These are phyloP conservation scores for Antitype chi DNA, from an alignment of 2,888 invertebrate genomes.

Conservation along the genomic window DNA sequence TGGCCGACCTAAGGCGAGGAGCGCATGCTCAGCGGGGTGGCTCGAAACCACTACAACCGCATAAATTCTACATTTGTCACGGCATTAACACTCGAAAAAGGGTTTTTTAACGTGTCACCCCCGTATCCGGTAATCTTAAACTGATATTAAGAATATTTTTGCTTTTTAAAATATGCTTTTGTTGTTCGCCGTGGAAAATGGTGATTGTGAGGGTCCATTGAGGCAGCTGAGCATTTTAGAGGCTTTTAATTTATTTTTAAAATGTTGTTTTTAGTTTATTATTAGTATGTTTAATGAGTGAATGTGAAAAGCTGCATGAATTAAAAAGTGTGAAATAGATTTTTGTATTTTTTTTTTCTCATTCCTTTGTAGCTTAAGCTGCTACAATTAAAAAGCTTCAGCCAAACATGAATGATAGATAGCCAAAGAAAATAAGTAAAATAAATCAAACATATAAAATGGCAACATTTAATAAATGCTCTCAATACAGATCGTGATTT, in stretches of 20 bases:
- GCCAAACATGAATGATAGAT: slow-evolving; percentile 45
- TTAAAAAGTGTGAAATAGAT: not conserved
- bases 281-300: slow-evolving; percentile 19
- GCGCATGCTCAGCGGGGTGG: slow-evolving; percentile 82
- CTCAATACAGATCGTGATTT: slow-evolving; percentile 78
- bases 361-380: not conserved
- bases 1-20: slow-evolving; percentile 73
- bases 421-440: slow-evolving; percentile 7
- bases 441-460: slow-evolving; percentile 54
- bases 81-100: slow-evolving; percentile 89
- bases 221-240: slow-evolving; percentile 53
- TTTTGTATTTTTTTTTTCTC: not conserved
- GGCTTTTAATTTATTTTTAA: slow-evolving; percentile 9
- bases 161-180: slow-evolving; percentile 79
- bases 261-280: not conserved
- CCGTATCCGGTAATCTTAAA: slow-evolving; percentile 87
- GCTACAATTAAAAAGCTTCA: slow-evolving; percentile 37
- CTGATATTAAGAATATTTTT: slow-evolving; percentile 79
- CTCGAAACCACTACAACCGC: slow-evolving; percentile 82
- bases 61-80: slow-evolving; percentile 90
- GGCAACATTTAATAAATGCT: slow-evolving; percentile 63
- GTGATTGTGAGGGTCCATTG: slow-evolving; percentile 40
- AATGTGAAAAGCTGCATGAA: slow-evolving; percentile 2
- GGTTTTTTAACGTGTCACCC: slow-evolving; percentile 89
- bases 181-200: slow-evolving; percentile 78